Evolutionary conservation across 1,140 invertebrate genomes (phyloP), one percentile per base, ranked within the genome.

Genomic region (Orchesella cincta): DNA sequence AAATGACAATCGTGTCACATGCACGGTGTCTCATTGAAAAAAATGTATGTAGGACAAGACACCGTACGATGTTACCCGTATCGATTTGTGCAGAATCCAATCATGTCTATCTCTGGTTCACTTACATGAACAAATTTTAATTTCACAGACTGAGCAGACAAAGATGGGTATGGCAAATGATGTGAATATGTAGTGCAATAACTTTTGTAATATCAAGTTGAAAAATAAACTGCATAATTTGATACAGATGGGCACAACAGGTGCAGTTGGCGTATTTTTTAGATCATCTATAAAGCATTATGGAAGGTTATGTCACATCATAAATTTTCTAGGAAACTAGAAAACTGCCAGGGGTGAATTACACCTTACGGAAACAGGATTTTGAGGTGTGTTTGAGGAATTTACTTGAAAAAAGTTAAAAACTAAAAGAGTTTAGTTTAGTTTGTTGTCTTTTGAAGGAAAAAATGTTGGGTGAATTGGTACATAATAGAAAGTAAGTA

Each of bases 231-330:
- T 8, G 39, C 39, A 12, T 46, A 46, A 46, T 8, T 46, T 12
- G 20, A 46, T 12, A 46, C 39, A 8, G 39, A 46, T 46, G 39
- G 39, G 8, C 39, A 46, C 39, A 46, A 12, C 20, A 46, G 8
- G 8, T 46, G n/a, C n/a, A n/a, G n/a, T n/a, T n/a, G n/a, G n/a
- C n/a, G n/a, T n/a, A n/a, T n/a, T n/a, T n/a, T n/a, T n/a, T n/a
- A n/a, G n/a, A n/a, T n/a, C n/a, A n/a, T n/a, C n/a, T n/a, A n/a
- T n/a, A n/a, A n/a, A 8, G 5, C 23, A 57, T 57, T 57, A 57
- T 57, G 52, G 52, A 57, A 57, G 52, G 52, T 57, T 57, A 57
- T 57, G 52, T 57, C 52, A 57, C 52, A 26, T 26, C 52, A 57
- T 57, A 57, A 57, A 57, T 57, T n/a, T 57, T 57, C 23, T 57